Evolutionary conservation across 2,888 invertebrate species (phyloP).

Genomic region (Formica aserva): DNA sequence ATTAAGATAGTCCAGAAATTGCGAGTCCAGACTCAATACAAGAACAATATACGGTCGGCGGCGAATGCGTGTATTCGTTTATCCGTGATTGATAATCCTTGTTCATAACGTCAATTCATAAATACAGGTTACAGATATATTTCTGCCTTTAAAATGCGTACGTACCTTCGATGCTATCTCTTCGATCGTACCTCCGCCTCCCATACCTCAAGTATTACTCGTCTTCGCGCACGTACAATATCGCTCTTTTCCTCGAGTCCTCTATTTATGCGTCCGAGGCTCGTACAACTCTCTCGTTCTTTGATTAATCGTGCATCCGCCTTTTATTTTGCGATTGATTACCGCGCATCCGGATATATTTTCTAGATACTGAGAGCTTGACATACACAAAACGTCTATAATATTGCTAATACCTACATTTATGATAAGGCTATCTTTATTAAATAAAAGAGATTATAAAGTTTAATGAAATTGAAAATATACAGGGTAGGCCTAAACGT

Average conservation of each 20-base stretch:
- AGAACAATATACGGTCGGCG: not conserved
- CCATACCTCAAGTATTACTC: conserved; percentile 43
- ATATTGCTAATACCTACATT: conserved; percentile 6
- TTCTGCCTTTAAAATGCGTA: conserved; percentile 49
- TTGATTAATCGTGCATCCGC: conserved; percentile 42
- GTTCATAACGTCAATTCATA: conserved; percentile 55
- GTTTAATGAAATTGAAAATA: not conserved
- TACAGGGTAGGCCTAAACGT: too few species aligned
- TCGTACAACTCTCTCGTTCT: conserved; percentile 49
- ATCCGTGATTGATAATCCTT: conserved; percentile 50
- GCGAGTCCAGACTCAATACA: not conserved
- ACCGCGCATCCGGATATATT: conserved; percentile 14
- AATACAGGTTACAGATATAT: conserved; percentile 52
- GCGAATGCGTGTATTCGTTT: conserved; percentile 37
- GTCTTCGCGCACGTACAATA: conserved; percentile 47
- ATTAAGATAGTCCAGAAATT: conserved; percentile 30
- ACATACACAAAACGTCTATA: conserved; percentile 17
- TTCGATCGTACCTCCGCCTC: conserved; percentile 50
- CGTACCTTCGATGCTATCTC: conserved; percentile 49
- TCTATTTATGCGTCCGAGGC: conserved; percentile 34
- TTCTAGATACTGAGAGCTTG: not conserved
- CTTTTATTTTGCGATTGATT: conserved; percentile 49
- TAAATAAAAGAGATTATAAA: not conserved
- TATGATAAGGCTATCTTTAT: not conserved
- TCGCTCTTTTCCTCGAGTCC: conserved; percentile 35